Conservation (phyloP, 2,797 vertebrate genomes). For the Clarias laeviceps region DNA sequence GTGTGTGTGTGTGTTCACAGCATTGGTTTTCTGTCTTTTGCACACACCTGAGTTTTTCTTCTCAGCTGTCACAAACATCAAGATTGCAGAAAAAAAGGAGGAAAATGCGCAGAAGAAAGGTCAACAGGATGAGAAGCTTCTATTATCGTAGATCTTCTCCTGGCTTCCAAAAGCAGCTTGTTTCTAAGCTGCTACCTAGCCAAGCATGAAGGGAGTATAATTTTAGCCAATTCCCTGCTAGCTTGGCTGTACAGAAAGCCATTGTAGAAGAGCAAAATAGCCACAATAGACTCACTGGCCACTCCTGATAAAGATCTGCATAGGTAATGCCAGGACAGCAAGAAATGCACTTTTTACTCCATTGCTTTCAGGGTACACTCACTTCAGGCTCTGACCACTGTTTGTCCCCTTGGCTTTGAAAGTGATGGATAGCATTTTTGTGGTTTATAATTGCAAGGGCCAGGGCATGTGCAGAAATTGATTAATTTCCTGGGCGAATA, state of each 20-base stretch:
- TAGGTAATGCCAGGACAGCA: slow-evolving; percentile 77
- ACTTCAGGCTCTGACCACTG: slow-evolving; percentile 67
- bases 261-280: slow-evolving; percentile 80
- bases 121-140: slow-evolving; percentile 93
- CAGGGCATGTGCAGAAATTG: slow-evolving; percentile 62
- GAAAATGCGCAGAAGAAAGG: slow-evolving; percentile 73
- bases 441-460: slow-evolving; percentile 71
- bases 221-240: slow-evolving; percentile 90
- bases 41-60: slow-evolving; percentile 67
- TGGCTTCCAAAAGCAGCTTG: slow-evolving; percentile 88
- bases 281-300: slow-evolving; percentile 78
- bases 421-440: slow-evolving; percentile 75
- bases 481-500: slow-evolving; percentile 68
- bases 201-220: slow-evolving; percentile 97
- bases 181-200: slow-evolving; percentile 89
- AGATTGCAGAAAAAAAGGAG: slow-evolving; percentile 63
- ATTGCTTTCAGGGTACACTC: slow-evolving; percentile 67
- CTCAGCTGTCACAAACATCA: slow-evolving; percentile 74
- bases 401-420: slow-evolving; percentile 70
- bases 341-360: slow-evolving; percentile 76
- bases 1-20: slow-evolving; percentile 57
- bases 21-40: slow-evolving; percentile 68
- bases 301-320: slow-evolving; percentile 82
- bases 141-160: slow-evolving; percentile 91
- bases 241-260: slow-evolving; percentile 79